Evolutionary conservation across 2,113 vertebrate species (phyloP).

Genomic region (Alaudala cheleensis): DNA sequence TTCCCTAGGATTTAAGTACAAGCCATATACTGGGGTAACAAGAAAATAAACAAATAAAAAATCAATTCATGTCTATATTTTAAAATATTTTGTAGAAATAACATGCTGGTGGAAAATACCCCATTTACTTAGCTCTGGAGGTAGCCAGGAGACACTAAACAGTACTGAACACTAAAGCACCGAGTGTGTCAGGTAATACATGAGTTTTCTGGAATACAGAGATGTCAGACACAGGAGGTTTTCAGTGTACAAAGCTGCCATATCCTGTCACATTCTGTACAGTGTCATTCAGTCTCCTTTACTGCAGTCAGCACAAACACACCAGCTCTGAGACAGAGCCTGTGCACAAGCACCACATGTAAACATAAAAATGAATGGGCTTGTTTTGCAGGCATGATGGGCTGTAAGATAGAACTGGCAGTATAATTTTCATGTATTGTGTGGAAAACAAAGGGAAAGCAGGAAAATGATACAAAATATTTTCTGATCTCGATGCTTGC

Average conservation of each 20-base stretch:
- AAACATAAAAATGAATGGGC: background rate
- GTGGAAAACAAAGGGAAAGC: background rate
- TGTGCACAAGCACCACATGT: background rate
- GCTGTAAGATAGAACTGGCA: background rate
- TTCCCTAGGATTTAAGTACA: background rate
- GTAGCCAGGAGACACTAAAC: background rate
- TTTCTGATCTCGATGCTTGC: background rate
- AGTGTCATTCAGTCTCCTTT: background rate
- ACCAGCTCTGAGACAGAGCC: background rate
- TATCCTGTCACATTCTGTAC: background rate
- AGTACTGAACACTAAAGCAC: background rate
- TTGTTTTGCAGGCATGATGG: background rate
- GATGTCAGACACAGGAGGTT: background rate
- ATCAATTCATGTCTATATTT: background rate
- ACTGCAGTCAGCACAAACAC: background rate
- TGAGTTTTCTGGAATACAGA: background rate
- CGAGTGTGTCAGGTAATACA: background rate
- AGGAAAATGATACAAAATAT: background rate
- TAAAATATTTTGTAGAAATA: background rate
- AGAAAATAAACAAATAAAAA: background rate
- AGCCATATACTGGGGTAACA: background rate
- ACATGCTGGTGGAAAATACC: background rate
- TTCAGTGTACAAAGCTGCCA: background rate
- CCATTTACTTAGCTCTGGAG: background rate
- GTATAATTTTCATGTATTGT: background rate